Evolutionary conservation across 2,888 invertebrate species (phyloP).

Genomic region (Napeogenes sylphis): DNA sequence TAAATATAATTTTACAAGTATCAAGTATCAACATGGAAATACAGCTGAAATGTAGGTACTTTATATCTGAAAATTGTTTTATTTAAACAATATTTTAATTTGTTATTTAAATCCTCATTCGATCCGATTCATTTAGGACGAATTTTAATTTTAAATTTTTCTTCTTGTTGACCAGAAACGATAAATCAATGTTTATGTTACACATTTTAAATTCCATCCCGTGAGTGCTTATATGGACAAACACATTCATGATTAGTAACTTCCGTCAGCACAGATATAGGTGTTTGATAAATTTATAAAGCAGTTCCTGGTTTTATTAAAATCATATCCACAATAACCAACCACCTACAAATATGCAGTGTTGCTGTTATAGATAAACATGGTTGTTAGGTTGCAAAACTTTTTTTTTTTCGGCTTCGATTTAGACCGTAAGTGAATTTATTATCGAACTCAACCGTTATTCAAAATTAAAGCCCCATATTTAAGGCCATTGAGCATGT

Average conservation of each 20-base stretch:
- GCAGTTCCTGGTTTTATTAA: not conserved
- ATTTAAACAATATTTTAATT: constrained; percentile 2
- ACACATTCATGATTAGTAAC: not conserved
- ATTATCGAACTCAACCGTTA: not conserved
- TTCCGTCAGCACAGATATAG: not conserved
- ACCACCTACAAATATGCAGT: too few relatives aligned
- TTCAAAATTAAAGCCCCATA: not conserved
- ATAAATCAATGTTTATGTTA: not conserved
- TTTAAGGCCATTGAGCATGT: constrained; percentile 9
- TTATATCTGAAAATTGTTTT: not conserved
- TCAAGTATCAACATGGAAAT: too few relatives aligned
- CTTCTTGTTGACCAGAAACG: constrained; percentile 2
- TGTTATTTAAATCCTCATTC: not conserved
- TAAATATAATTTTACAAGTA: too few relatives aligned
- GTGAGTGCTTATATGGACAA: not conserved
- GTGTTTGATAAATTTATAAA: not conserved
- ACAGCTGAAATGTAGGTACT: too few relatives aligned
- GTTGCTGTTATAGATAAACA: too few relatives aligned
- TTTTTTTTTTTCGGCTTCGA: not conserved
- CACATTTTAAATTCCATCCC: not conserved
- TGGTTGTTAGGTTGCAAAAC: too few relatives aligned
- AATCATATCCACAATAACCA: not conserved
- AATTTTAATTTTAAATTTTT: constrained; percentile 3
- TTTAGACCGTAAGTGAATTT: not conserved
- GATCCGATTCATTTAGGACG: not conserved